Evolutionary conservation across 2,888 invertebrate genomes (phyloP), one percentile per base, ranked within the genome.

Genomic region (Helicoverpa assulta): DNA sequence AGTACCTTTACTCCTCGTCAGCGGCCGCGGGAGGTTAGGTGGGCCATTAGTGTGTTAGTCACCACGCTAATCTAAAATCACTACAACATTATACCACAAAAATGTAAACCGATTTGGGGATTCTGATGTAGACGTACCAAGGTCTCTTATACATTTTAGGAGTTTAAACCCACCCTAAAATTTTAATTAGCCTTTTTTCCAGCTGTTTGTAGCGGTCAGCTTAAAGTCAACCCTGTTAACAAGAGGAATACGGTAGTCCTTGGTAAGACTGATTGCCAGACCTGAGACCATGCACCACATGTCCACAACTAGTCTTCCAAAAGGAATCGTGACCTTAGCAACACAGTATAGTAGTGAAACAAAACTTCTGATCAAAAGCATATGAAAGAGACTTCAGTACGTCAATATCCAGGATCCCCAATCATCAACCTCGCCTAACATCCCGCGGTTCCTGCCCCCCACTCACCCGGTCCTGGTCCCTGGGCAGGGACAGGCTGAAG

Each of bases 401-500:
- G 16, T 58, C 50, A 2, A 26, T 21, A 57, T 50, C 43, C 19
- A 19, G 26, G 50, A 21, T 59, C 70, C 69, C 67, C 47, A 52
- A 47, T 12, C 57, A 37, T 19, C 57, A 58, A 66, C 72, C 80
- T 77, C 80, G 62, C 91, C 92, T 92, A 92, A 92, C 93, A 67
- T 90, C 94, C 94, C 94, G 90, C 82, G 86, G 86, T 72, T 82
- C 76, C 76, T 75, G 51, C 18, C 7, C 12, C 29, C 7, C 21
- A 84, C 93, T 93, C 92, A 94, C 94, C 85, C 93, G 89, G 68
- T 94, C 93, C 70, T 78, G 88, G 77, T 98, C 98, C 60, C 98
- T 91, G 0, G 98, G 98, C 73, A 98, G 92, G 0, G 98, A 98
- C 50, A 98, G 95, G 82, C 98, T 98, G 92, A 98, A 98, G 16